Evolutionary conservation across 2,113 vertebrate species (phyloP).

Genomic region (Daubentonia madagascariensis): DNA sequence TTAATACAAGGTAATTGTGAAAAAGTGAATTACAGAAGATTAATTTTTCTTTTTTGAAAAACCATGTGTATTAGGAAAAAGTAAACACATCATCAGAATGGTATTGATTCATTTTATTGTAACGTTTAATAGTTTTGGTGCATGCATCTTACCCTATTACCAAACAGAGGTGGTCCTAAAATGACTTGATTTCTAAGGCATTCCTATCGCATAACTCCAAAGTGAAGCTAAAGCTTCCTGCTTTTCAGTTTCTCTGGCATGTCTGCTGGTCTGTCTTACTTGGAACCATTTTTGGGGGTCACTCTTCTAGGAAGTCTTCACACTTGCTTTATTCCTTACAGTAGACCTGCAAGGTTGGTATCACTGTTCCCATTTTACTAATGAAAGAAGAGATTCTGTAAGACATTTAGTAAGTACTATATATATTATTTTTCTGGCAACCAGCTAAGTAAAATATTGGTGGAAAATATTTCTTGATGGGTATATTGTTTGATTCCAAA

Average conservation of each 20-base stretch:
- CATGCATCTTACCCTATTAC: background rate
- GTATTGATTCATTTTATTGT: background rate
- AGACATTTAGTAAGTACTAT: background rate
- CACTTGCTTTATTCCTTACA: background rate
- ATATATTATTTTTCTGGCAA: background rate
- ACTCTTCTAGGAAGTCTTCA: background rate
- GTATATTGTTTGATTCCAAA: background rate
- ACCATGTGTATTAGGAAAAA: background rate
- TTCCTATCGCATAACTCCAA: background rate
- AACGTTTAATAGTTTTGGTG: background rate
- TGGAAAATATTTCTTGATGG: background rate
- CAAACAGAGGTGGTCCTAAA: background rate
- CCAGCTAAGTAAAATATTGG: background rate
- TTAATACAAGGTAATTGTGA: background rate
- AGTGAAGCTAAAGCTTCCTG: background rate
- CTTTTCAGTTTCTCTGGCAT: background rate
- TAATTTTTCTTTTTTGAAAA: background rate
- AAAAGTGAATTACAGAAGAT: background rate
- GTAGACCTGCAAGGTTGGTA: background rate
- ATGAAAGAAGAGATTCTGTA: background rate
- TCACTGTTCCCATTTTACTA: background rate
- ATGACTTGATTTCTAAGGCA: background rate
- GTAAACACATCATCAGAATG: background rate
- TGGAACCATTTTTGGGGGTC: background rate
- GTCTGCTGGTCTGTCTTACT: background rate